Conservation (phyloP, 1,140 invertebrate species). For the Lineus longissimus region DNA sequence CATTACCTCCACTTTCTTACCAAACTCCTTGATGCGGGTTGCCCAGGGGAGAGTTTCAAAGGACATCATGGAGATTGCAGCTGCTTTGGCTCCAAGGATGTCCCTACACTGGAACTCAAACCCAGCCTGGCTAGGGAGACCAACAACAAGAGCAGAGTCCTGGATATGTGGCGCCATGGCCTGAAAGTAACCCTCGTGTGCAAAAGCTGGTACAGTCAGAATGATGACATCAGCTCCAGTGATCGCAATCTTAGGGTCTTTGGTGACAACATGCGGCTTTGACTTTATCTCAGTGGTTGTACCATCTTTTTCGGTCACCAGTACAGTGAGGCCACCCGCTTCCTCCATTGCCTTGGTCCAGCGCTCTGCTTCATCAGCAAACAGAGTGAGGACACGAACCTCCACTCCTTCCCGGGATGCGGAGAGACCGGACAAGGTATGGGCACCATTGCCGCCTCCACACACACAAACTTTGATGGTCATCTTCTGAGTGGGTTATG, state of each 20-base stretch:
- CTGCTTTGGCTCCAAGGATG: conserved; percentile 20
- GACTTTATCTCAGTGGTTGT: not conserved
- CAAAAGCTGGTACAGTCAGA: conserved; percentile 27
- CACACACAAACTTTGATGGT: not conserved
- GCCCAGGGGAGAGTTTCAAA: conserved; percentile 11
- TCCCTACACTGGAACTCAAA: conserved; percentile 34
- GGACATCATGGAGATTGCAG: conserved; percentile 24
- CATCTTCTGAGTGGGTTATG: not conserved
- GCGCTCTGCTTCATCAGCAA: conserved; percentile 3
- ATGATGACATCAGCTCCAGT: conserved; percentile 19
- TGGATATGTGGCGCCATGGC: conserved; percentile 24
- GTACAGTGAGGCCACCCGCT: conserved; percentile 7
- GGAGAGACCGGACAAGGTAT: not conserved
- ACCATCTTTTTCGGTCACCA: not conserved
- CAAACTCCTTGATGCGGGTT: too few species aligned
- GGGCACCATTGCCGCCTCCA: conserved; percentile 3
- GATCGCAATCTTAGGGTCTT: conserved; percentile 4
- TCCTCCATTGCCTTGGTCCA: not conserved
- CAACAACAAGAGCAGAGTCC: conserved; percentile 24
- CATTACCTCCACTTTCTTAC: too few species aligned
- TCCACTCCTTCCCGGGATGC: not conserved
- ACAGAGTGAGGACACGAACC: conserved; percentile 6
- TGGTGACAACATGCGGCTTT: conserved; percentile 9
- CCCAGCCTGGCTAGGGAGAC: conserved; percentile 32
- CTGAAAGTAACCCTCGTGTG: conserved; percentile 25